Evolutionary conservation across 2,888 invertebrate species (phyloP), one percentile per base, ranked within the genome.

Genomic region (Ditula angustiorana): DNA sequence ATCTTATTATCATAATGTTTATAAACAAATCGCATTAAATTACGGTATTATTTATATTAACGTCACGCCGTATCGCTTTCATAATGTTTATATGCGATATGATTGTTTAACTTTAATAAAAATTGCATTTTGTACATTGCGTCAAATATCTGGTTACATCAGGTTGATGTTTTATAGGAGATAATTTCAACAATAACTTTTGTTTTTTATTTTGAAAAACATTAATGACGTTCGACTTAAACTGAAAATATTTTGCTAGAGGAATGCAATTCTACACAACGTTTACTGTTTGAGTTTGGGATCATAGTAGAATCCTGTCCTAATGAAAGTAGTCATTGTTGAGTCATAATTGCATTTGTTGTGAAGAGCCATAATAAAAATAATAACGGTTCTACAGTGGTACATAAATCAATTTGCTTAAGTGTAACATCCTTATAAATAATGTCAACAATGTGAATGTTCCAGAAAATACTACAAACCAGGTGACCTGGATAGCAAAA

Each of bases 381-480:
- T n/a, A n/a, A n/a, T n/a, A n/a, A n/a, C n/a, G n/a, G n/a, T n/a
- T n/a, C n/a, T n/a, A n/a, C n/a, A n/a, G n/a, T n/a, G n/a, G n/a
- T n/a, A n/a, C n/a, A n/a, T n/a, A n/a, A n/a, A n/a, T n/a, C n/a
- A n/a, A n/a, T n/a, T n/a, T n/a, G n/a, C n/a, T n/a, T n/a, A n/a
- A n/a, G n/a, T n/a, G n/a, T n/a, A n/a, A n/a, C n/a, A n/a, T n/a
- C n/a, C n/a, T n/a, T n/a, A n/a, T n/a, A n/a, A n/a, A n/a, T n/a
- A n/a, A n/a, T n/a, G n/a, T n/a, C n/a, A n/a, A n/a, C n/a, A n/a
- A n/a, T n/a, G n/a, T n/a, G n/a, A n/a, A n/a, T 13, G 61, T 83
- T 83, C 11, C 73, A 92, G 92, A 71, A 92, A 90, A 68, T 91
- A 95, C 80, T 96, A 96, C 84, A 95, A 96, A 75, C 97, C 97